Evolutionary conservation across 2,797 vertebrate species (phyloP), one percentile per base, ranked within the genome.

Genomic region (Danio aesculapii): DNA sequence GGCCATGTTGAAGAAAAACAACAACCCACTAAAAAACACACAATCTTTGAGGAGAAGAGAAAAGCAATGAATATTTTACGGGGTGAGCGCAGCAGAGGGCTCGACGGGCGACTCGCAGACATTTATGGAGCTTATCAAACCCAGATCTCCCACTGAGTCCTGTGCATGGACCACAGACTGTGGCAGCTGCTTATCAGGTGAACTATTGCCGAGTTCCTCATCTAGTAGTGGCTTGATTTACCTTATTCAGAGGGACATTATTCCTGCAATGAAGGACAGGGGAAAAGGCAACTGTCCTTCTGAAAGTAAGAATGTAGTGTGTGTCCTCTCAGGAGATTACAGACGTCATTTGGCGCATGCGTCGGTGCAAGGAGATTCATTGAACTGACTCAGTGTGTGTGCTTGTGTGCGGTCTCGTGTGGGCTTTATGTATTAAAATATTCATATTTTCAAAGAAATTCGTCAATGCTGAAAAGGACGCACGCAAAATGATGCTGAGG

Each of bases 21-120:
- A 69, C 59, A 85, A 86, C 86, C 79, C 44, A 73, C 5, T 73
- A 87, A 85, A 79, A 68, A 71, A 84, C 68, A 50, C 58, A 70
- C 44, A 44, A 58, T 76, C 74, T 72, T 80, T 73, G 70, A 80
- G 70, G 39, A 77, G 72, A 17, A 69, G 43, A 74, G 57, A 92
- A 91, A 85, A 85, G 89, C 90, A 88, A 93, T 93, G 91, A 93
- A 94, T 93, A 92, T 93, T 92, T 93, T 91, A 92, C 87, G 88
- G 89, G 85, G 86, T 50, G 82, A 75, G 86, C 84, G 88, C 74
- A 79, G 76, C 49, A 77, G 83, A 85, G 88, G 84, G 83, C 88
- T 81, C 90, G 88, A 81, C 82, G 83, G 88, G 90, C 46, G 59
- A 19, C 57, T 85, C 84, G 49, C 58, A 80, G 69, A 73, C 69